These are phyloP conservation scores for Aleiodes leptofemur DNA, from an alignment of 2,888 invertebrate genomes.

Conservation along the genomic window DNA sequence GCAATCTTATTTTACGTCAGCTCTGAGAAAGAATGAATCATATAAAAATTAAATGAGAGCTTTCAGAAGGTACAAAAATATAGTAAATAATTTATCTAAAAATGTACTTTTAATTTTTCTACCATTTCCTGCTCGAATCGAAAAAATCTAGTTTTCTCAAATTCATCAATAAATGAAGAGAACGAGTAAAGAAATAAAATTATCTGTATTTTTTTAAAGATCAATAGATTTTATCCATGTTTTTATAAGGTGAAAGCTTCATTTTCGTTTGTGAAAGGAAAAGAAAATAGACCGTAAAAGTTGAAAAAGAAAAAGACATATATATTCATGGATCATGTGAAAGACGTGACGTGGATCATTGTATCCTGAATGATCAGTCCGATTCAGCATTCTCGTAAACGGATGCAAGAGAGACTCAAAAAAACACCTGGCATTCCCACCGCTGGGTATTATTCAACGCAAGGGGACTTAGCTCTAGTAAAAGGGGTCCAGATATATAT, in stretches of 20 bases:
- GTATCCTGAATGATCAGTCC: slow-evolving; percentile 29
- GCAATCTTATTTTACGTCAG: slow-evolving; percentile 22
- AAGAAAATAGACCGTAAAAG: not conserved
- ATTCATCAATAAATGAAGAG: no score
- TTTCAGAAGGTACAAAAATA: slow-evolving; percentile 6
- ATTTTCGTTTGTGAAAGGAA: slow-evolving; percentile 20
- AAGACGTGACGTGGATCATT: slow-evolving; percentile 24
- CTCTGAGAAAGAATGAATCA: not conserved
- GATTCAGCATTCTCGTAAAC: slow-evolving; percentile 26
- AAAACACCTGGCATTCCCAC: slow-evolving; percentile 53
- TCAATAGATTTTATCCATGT: not conserved
- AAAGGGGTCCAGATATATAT: slow-evolving; percentile 53
- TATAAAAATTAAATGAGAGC: slow-evolving; percentile 15
- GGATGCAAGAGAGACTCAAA: slow-evolving; percentile 30
- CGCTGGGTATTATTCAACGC: slow-evolving; percentile 24
- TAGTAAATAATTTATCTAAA: slow-evolving; percentile 11
- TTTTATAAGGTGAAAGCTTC: slow-evolving; percentile 16
- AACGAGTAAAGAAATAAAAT: no score
- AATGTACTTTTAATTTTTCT: not conserved
- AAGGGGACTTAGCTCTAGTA: slow-evolving; percentile 43
- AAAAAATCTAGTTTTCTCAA: no score
- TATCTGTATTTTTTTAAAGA: not conserved
- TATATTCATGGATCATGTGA: slow-evolving; percentile 27
- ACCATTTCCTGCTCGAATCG: not conserved
- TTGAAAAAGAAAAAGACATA: not conserved